Evolutionary conservation across 2,113 vertebrate genomes (phyloP).

Genomic region (Myodes glareolus): DNA sequence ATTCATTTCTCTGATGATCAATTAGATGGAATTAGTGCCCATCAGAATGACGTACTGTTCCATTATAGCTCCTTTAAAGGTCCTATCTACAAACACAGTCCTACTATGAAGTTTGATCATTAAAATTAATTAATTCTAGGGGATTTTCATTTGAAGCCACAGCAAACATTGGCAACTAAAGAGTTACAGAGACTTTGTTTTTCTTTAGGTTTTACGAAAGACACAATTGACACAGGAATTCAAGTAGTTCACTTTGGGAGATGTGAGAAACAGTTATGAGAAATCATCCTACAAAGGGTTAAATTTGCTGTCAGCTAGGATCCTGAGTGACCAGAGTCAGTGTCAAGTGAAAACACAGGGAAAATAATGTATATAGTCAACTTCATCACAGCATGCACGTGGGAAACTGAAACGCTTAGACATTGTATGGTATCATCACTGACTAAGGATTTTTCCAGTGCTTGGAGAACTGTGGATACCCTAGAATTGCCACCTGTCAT

Average conservation of each 20-base stretch:
- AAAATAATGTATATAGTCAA: neutral
- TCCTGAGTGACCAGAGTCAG: neutral
- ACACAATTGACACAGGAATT: neutral
- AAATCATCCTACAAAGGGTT: neutral
- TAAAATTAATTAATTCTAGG: neutral
- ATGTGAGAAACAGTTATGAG: neutral
- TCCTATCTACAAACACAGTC: neutral
- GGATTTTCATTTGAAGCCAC: neutral
- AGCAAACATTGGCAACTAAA: neutral
- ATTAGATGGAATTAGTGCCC: neutral
- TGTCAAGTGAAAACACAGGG: neutral
- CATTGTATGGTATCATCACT: neutral
- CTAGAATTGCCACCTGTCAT: neutral
- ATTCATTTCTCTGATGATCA: neutral
- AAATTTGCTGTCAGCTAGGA: neutral
- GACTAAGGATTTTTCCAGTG: neutral
- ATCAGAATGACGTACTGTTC: neutral
- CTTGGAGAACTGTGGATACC: neutral
- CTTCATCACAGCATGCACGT: accelerated
- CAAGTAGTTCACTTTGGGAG: neutral
- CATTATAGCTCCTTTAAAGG: neutral
- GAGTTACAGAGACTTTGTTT: neutral
- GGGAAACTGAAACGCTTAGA: too few relatives aligned
- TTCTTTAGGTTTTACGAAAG: neutral
- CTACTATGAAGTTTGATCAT: neutral